Conservation (phyloP, 2,888 invertebrate species). For the Agonopterix subpropinquella region DNA sequence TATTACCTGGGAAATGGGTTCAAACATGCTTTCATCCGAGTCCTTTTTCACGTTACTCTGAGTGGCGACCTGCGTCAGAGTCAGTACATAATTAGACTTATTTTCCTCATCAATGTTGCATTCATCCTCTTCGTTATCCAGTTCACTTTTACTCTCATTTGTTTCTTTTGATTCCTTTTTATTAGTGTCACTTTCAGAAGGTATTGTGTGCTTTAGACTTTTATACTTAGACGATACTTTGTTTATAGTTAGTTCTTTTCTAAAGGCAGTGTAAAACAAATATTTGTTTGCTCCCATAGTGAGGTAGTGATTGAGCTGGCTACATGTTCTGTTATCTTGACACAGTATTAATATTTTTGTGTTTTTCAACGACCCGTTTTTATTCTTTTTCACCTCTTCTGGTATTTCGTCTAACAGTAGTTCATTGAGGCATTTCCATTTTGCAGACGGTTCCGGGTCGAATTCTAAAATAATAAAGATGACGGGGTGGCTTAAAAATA, state of each 20-base stretch:
- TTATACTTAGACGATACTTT: conserved; percentile 71
- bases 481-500: too few species aligned
- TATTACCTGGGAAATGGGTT: conserved; percentile 77
- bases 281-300: conserved; percentile 79
- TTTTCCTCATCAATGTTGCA: conserved; percentile 59
- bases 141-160: conserved; percentile 16
- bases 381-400: conserved; percentile 76
- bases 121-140: conserved; percentile 27
- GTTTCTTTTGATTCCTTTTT: conserved; percentile 22
- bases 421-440: conserved; percentile 91
- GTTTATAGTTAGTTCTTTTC: conserved; percentile 74
- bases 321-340: conserved; percentile 87
- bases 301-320: conserved; percentile 84
- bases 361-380: conserved; percentile 42
- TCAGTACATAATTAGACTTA: conserved; percentile 81
- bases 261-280: conserved; percentile 78
- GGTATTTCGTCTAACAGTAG: conserved; percentile 89
- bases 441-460: conserved; percentile 89
- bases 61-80: conserved; percentile 76
- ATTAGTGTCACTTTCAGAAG: conserved; percentile 20
- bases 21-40: conserved; percentile 67
- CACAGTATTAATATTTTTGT: conserved; percentile 89
- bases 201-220: conserved; percentile 32
- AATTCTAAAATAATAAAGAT: conserved; percentile 72
- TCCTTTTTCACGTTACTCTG: conserved; percentile 33